These are phyloP conservation scores for Drosophila meridionalis DNA, from an alignment of 2,888 invertebrate genomes.

Conservation along the genomic window DNA sequence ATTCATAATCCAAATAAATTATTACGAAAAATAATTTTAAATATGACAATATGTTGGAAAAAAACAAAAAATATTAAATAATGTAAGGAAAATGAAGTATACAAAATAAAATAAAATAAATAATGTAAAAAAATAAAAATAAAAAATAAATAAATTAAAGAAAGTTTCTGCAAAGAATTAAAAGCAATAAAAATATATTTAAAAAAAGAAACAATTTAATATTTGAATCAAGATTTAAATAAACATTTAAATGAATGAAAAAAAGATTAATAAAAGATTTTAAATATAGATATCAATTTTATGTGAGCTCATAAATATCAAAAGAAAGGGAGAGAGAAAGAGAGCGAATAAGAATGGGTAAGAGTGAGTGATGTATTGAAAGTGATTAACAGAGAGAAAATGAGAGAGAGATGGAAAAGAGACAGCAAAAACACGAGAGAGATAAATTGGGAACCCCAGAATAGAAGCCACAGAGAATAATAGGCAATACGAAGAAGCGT, in stretches of 20 bases:
- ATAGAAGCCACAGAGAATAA: background rate
- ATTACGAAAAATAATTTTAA: background rate
- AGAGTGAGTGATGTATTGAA: background rate
- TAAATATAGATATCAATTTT: background rate
- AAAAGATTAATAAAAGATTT: too few species aligned
- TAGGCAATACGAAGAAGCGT: background rate
- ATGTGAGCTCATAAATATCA: background rate
- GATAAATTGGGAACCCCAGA: background rate
- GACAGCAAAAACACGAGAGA: background rate
- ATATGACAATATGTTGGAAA: background rate
- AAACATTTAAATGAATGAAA: background rate
- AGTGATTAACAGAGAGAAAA: background rate
- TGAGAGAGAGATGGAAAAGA: background rate
- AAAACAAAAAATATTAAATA: background rate
- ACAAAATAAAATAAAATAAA: too few species aligned
- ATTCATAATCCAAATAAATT: background rate
- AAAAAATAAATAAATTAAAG: background rate
- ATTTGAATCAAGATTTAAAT: slow-evolving; percentile 17
- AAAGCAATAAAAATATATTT: background rate
- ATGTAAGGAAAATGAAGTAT: background rate
- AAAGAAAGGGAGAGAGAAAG: background rate
- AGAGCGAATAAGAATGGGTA: background rate
- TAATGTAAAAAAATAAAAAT: background rate
- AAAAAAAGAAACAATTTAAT: background rate
- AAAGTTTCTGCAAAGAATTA: background rate